Percentiles rank a stretch among this genome's conserved stretches.
Conservation (phyloP, 2,113 vertebrate species). For the Cynopterus brachyotis region DNA sequence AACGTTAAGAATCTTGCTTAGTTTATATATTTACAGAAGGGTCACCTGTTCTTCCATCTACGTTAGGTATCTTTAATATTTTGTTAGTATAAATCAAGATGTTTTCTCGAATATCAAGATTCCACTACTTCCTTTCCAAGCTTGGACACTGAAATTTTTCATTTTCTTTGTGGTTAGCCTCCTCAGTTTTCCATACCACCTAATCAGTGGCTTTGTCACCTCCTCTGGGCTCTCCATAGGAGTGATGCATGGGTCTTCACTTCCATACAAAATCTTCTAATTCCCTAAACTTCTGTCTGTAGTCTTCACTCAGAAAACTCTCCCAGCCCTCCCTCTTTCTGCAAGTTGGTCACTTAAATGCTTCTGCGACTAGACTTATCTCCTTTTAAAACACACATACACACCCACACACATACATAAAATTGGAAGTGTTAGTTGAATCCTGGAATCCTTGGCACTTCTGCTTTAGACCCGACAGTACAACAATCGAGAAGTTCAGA, state of each 20-base stretch:
- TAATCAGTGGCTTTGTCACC: background rate
- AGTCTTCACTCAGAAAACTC: background rate
- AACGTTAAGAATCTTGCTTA: background rate
- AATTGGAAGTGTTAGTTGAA: no score
- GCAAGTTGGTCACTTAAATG: no score
- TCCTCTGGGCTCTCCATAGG: background rate
- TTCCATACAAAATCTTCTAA: background rate
- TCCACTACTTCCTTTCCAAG: background rate
- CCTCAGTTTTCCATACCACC: background rate
- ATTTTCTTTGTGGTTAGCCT: background rate
- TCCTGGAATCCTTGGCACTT: no score
- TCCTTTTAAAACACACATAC: no score
- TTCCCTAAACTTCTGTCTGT: background rate
- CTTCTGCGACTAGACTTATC: no score
- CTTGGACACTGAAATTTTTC: background rate
- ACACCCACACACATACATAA: no score
- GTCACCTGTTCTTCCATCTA: background rate
- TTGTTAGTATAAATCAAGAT: background rate
- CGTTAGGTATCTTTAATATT: background rate
- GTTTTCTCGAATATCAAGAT: background rate
- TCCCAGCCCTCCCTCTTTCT: no score
- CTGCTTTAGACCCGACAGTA: no score
- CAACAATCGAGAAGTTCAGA: no score
- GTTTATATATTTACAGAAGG: background rate
- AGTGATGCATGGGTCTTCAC: background rate